Evolutionary conservation across 1,140 invertebrate species (phyloP).

Genomic region (Drosophila burlai): DNA sequence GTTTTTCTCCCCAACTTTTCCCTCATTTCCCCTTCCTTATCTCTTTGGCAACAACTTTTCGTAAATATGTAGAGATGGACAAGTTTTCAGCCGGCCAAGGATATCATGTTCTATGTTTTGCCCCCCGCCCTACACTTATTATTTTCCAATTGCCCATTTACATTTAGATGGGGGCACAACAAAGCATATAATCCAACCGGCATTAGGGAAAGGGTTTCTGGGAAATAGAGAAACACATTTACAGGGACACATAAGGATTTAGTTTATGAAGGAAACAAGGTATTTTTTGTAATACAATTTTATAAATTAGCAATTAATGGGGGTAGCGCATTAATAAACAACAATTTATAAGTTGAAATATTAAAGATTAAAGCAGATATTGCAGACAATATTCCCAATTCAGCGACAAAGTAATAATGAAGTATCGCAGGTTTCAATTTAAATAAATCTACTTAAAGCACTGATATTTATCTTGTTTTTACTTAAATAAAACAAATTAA

Average conservation of each 20-base stretch:
- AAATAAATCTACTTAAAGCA: no score
- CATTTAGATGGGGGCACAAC: constrained; percentile 67
- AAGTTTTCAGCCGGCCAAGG: constrained; percentile 15
- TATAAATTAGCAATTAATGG: background rate
- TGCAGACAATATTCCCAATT: no score
- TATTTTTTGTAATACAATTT: background rate
- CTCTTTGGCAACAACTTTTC: constrained; percentile 19
- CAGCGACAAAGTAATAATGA: no score
- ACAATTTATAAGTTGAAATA: no score
- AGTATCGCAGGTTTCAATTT: no score
- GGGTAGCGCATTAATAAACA: no score
- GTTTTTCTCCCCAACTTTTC: constrained; percentile 13
- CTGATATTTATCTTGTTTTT: no score
- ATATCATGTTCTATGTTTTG: constrained; percentile 37
- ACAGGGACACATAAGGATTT: background rate
- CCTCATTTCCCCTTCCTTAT: background rate
- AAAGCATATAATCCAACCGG: constrained; percentile 44
- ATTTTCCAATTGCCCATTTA: constrained; percentile 72
- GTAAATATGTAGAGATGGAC: constrained; percentile 22
- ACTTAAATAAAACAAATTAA: no score
- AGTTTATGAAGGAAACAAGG: background rate
- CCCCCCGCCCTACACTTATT: constrained; percentile 12
- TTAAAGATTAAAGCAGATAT: no score
- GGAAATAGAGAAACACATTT: constrained; percentile 2
- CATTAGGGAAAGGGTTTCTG: constrained; percentile 12